Conservation (phyloP, 2,113 vertebrate species). For the Petrocephalus zakoni region DNA sequence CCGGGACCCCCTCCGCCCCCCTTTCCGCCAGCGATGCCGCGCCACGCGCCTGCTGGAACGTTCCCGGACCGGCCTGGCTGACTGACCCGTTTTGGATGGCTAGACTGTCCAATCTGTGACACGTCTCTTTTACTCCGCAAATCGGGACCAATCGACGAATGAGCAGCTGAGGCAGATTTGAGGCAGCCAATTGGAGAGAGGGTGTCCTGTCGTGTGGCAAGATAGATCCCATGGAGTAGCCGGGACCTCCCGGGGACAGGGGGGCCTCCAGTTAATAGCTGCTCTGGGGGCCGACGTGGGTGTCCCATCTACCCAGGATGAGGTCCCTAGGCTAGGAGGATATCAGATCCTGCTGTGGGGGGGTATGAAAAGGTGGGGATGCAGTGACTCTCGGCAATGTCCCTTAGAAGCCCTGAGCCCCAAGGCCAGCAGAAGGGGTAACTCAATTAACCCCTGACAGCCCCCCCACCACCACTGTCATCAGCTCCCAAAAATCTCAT, state of each 20-base stretch:
- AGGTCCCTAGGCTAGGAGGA: constrained; percentile 57
- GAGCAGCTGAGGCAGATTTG: background rate
- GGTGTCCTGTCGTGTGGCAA: background rate
- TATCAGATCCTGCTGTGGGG: constrained; percentile 63
- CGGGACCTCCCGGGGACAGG: background rate
- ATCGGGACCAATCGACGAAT: background rate
- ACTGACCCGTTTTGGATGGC: constrained; percentile 26
- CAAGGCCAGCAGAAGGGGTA: constrained; percentile 57
- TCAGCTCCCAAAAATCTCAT: constrained; percentile 12
- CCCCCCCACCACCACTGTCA: constrained; percentile 44
- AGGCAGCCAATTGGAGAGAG: background rate
- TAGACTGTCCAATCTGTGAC: constrained; percentile 55
- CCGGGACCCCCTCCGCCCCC: constrained; percentile 27
- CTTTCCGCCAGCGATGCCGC: constrained; percentile 35
- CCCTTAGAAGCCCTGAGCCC: constrained; percentile 65
- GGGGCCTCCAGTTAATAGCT: background rate
- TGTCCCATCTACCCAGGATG: constrained; percentile 7
- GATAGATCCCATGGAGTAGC: background rate
- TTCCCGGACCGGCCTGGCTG: constrained; percentile 12
- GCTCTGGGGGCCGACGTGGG: background rate
- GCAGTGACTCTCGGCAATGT: constrained; percentile 56
- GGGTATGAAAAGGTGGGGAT: constrained; percentile 41
- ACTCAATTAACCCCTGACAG: constrained; percentile 72
- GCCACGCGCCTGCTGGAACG: constrained; percentile 31
- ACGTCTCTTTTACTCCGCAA: constrained; percentile 25